Base-by-base conservation (phyloP, 2,797 vertebrate species). In the Gila robusta region DNA sequence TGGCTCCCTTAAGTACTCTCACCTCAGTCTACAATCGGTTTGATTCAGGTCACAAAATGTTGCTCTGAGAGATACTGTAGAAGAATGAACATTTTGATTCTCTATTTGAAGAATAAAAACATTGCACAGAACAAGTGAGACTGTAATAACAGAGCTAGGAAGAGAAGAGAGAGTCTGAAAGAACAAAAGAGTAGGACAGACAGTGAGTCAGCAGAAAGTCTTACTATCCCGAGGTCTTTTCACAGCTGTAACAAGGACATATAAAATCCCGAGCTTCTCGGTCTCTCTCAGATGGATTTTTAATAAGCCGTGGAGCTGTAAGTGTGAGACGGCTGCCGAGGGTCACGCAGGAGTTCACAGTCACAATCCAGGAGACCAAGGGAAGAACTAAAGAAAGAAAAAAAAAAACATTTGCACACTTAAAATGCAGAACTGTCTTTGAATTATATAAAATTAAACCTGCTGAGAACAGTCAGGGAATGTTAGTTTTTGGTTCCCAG, bases 191-290 rank as follows among this genome's bases (percentile, higher is more conserved):
- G 62, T 21, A 59, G 37, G 76, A 23, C 32, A 54, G 82, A 39
- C 21, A 23, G 74, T 83, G 81, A 83, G 54, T 73, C 81, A 64
- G 81, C 73, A 79, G 28, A 41, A 44, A 72, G 76, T 47, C 39
- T 79, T 77, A 70, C 49, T 59, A 78, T 78, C 76, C 35, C 12
- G 54, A 59, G 35, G 56, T 86, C 62, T 54, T 71, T 87, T 71
- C 69, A 49, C 76, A n/a, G 81, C 81, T 54, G 74, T 73, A 83
- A 83, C 19, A 83, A 80, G 47, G 35, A 79, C 74, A 37, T 73
- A 71, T 73, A 52, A 64, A 73, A 86, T 41, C 23, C 73, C 0
- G 9, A 16, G 37, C 37, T 71, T 67, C n/a, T 77, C 26, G 16
- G 23, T 41, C 26, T 67, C 70, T 67, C 73, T 72, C 81, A 32